Evolutionary conservation across 2,797 vertebrate genomes (phyloP), one percentile per base, ranked within the genome.

Genomic region (Lacerta agilis): DNA sequence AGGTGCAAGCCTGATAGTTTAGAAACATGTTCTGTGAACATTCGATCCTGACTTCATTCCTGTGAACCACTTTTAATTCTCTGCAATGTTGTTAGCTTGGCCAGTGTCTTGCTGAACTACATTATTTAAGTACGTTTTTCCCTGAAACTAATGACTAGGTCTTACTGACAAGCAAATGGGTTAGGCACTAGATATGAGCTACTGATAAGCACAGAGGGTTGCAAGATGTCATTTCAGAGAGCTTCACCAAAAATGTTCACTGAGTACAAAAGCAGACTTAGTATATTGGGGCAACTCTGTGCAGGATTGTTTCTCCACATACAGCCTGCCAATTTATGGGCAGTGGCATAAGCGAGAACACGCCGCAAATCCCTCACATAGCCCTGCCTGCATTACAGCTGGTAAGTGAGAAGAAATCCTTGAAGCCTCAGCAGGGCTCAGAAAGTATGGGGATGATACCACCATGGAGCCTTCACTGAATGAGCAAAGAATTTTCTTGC

Each of bases 11-110:
- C 72, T 25, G 66, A 7, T 25, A 89, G 88, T 38, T 78, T 41
- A 81, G 38, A 82, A 90, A 18, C 1, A 55, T 85, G 43, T 91
- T 87, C 77, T 83, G 9, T 58, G 76, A 66, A 10, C 1, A 9
- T 64, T 33, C 61, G 80, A 1, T 86, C 85, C 33, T 79, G 38
- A 71, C 55, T 86, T 64, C 61, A 67, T 88, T 61, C 33, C 43
- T 81, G 17, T 67, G 43, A 69, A 20, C 33, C 81, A 84, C 2
- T 27, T 80, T 83, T 72, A 85, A 64, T 25, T 83, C 72, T 25
- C 58, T 92, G 85, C 0, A 67, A 80, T 25, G 20, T 1, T 18
- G 25, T 76, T 67, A 75, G 18, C 85, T 87, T 94, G 82, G 36
- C 73, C 85, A 45, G 29, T 3, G 5, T 23, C 82, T 84, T 69